Evolutionary conservation across 64 coral and sea anemone genomes (phyloP).

Genomic region (Dendrophyllia cribrosa): DNA sequence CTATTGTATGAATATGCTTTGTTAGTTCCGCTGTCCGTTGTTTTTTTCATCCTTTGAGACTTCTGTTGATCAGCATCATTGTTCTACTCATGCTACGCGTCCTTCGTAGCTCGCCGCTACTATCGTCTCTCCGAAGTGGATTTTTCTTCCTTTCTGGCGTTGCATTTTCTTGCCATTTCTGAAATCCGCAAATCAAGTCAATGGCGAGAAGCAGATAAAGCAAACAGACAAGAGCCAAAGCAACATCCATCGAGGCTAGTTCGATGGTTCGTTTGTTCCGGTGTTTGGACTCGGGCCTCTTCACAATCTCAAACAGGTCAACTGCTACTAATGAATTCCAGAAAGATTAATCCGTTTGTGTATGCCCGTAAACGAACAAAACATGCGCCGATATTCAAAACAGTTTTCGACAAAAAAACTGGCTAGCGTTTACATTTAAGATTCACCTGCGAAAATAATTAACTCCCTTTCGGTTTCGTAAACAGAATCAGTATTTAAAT

Average conservation of each 20-base stretch:
- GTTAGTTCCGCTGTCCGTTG: neutral
- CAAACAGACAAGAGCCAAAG: slow-evolving; percentile 3
- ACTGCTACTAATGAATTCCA: neutral
- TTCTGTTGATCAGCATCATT: slow-evolving; percentile 46
- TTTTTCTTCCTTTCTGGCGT: neutral
- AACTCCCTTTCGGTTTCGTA: neutral
- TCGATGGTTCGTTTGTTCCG: neutral
- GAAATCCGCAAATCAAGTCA: slow-evolving; percentile 24
- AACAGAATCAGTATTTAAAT: slow-evolving; percentile 13
- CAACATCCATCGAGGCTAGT: neutral
- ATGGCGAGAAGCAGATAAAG: slow-evolving; percentile 12
- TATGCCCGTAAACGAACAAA: neutral
- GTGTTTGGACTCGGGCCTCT: neutral
- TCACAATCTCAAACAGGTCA: neutral
- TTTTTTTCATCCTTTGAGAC: slow-evolving; percentile 1
- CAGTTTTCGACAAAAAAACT: neutral
- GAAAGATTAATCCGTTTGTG: neutral
- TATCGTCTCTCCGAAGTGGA: neutral
- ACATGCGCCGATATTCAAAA: neutral
- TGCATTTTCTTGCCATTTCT: slow-evolving; percentile 32
- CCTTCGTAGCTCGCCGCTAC: neutral
- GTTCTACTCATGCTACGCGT: neutral
- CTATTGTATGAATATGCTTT: neutral
- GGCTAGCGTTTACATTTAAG: neutral
- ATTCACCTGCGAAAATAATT: neutral